phyloP scores from a whole-genome alignment of 1,140 invertebrate species.

The Lamellibrachia luymesi region DNA sequence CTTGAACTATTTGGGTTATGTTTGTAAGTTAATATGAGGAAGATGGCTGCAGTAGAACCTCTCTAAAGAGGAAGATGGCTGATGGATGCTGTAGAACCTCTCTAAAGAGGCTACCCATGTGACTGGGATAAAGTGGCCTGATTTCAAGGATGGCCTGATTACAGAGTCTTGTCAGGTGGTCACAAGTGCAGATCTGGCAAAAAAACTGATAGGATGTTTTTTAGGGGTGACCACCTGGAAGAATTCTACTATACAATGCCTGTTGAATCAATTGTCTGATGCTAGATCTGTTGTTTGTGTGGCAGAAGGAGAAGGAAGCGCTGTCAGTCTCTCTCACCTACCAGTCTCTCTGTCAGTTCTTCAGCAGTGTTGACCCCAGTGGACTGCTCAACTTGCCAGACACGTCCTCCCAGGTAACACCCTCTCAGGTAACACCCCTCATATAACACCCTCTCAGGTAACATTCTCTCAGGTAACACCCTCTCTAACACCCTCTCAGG shows the following conservation, averaged over 20 bases:
- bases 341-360: constrained; percentile 56
- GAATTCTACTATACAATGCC: too few species aligned
- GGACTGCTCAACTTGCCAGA: constrained; percentile 51
- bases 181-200: too few species aligned
- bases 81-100: too few species aligned
- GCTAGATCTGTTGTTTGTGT: constrained; percentile 26
- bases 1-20: not conserved
- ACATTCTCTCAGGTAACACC: too few species aligned
- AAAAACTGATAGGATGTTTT: not conserved
- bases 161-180: too few species aligned
- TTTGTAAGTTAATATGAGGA: not conserved
- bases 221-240: too few species aligned
- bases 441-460: too few species aligned
- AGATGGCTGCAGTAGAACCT: too few species aligned
- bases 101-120: too few species aligned
- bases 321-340: constrained; percentile 51
- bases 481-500: too few species aligned
- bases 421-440: not conserved
- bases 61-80: too few species aligned
- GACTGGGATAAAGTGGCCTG: not conserved
- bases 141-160: too few species aligned
- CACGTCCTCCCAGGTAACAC: constrained; percentile 34
- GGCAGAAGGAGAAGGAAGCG: constrained; percentile 43
- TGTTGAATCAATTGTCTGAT: constrained; percentile 6
- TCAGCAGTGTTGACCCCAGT: constrained; percentile 52